These are phyloP conservation scores for Pilophorus perplexus DNA, from an alignment of 2,888 invertebrate species.

Conservation along the genomic window DNA sequence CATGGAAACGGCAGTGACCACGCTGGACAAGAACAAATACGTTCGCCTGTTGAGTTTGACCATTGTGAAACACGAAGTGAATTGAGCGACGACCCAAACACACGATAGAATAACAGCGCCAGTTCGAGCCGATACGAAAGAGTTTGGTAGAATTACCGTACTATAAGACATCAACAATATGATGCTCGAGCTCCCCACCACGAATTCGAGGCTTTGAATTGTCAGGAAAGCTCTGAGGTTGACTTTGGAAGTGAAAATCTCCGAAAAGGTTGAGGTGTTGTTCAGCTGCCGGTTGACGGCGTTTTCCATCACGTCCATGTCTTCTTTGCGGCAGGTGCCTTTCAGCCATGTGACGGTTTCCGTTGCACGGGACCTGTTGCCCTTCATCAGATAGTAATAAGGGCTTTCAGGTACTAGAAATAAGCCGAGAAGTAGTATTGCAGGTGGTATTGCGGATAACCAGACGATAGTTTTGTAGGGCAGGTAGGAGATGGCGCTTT, in stretches of 20 bases:
- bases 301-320: slow-evolving; percentile 34
- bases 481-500: slow-evolving; percentile 46
- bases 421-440: slow-evolving; percentile 56
- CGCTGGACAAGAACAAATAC: slow-evolving; percentile 43
- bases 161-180: slow-evolving; percentile 47
- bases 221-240: slow-evolving; percentile 45
- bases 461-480: slow-evolving; percentile 53
- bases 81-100: slow-evolving; percentile 40
- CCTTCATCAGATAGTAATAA: slow-evolving; percentile 60
- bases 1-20: slow-evolving; percentile 36
- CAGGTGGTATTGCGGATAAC: slow-evolving; percentile 54
- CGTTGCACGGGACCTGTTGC: slow-evolving; percentile 49
- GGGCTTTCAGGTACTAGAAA: slow-evolving; percentile 64
- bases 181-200: slow-evolving; percentile 46
- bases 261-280: slow-evolving; percentile 36
- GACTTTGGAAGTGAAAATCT: slow-evolving; percentile 44
- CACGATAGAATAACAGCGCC: slow-evolving; percentile 44
- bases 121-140: slow-evolving; percentile 33
- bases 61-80: slow-evolving; percentile 40
- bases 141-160: slow-evolving; percentile 45
- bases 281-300: slow-evolving; percentile 41
- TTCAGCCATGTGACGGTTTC: slow-evolving; percentile 37
- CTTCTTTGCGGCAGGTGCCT: slow-evolving; percentile 31
- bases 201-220: slow-evolving; percentile 38
- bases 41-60: slow-evolving; percentile 46